These are phyloP conservation scores for Morinoia aosen DNA, from an alignment of 2,888 invertebrate species.

Conservation along the genomic window DNA sequence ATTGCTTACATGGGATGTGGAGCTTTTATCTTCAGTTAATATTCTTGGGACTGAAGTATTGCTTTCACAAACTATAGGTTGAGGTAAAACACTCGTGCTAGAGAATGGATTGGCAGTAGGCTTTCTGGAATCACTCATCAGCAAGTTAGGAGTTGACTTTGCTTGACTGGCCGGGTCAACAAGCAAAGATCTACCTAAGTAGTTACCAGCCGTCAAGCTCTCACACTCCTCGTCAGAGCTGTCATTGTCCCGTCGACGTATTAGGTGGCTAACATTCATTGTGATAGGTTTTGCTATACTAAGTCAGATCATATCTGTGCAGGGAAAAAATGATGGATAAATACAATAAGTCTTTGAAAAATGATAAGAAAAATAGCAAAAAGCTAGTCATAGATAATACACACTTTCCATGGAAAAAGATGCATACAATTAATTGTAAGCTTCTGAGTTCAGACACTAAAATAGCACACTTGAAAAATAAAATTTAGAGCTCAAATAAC, in stretches of 20 bases:
- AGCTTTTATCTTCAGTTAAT: not conserved
- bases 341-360: not conserved
- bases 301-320: not conserved
- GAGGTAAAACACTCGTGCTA: constrained; percentile 8
- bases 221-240: constrained; percentile 15
- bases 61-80: not conserved
- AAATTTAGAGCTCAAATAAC: not conserved
- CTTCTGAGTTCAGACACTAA: not conserved
- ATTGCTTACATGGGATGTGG: not conserved
- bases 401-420: not conserved
- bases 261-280: constrained; percentile 40
- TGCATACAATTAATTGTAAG: not conserved
- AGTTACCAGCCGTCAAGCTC: constrained; percentile 5
- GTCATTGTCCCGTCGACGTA: not conserved
- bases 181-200: not conserved
- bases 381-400: not conserved
- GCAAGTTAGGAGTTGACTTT: constrained; percentile 10
- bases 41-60: not conserved
- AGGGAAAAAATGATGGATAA: not conserved
- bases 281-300: not conserved
- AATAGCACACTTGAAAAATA: not conserved
- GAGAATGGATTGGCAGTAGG: not conserved
- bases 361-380: not conserved
- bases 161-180: not conserved
- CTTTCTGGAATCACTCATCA: not conserved